Evolutionary conservation across 2,113 vertebrate genomes (phyloP), one percentile per base, ranked within the genome.

Genomic region (Tyto alba): DNA sequence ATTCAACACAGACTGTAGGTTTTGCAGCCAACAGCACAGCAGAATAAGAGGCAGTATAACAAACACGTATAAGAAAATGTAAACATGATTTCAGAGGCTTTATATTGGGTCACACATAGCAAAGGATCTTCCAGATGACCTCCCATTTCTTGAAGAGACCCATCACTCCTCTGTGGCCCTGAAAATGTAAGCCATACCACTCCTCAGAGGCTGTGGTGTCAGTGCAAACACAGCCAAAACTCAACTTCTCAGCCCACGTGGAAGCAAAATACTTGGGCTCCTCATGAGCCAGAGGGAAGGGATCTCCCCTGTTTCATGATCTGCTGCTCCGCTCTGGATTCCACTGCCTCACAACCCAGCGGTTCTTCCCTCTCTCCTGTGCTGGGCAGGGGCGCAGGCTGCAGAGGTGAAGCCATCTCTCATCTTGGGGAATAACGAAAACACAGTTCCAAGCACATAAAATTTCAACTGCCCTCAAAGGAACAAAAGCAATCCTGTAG

Each of bases 1-100:
- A 92, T 85, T 95, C 69, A 93, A 82, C 76, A 85, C 56, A 96
- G 87, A 72, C 71, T 14, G 36, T n/a, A 50, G 48, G 60, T 59
- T 90, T 94, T 79, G 41, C 66, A 95, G 92, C 89, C 96, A 92
- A 68, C 57, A 81, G n/a, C 4, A 1, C 60, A 87, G 38, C 47
- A 86, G 85, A 93, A 29, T 47, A 73, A 95, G 60, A 4, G 0
- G 38, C 23, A 48, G 27, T 79, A 87, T 14, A 91, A 60, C 59
- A 93, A 93, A 87, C n/a, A 66, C 21, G 32, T 75, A 47, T 18
- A 92, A 59, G 62, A 78, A 91, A 91, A 85, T 6, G 32, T 47
- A 91, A 89, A 60, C 2, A 12, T 32, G 2, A 79, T 41, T 89
- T 81, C 77, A 96, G 84, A 64, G 56, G 45, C 45, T 87, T 85